A percentile compares a stretch with the other conserved stretches of the same genome.
These are phyloP conservation scores for Sebastes reedi DNA, from an alignment of 2,797 vertebrate genomes.

Conservation along the genomic window DNA sequence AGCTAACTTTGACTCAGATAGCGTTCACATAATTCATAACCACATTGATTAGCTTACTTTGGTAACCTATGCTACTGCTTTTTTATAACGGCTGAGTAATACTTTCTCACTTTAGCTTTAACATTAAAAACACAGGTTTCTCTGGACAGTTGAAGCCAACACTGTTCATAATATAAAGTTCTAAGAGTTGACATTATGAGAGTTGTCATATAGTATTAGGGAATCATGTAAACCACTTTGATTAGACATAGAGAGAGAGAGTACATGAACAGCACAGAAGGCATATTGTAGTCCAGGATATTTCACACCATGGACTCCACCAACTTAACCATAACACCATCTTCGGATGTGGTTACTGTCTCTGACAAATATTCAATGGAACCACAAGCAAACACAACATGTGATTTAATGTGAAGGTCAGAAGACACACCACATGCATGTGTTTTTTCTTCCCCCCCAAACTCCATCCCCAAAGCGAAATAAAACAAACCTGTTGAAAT, in stretches of 20 bases:
- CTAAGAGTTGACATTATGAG: too few relatives aligned
- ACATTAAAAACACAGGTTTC: too few relatives aligned
- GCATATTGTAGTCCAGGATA: not conserved
- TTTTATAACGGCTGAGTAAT: too few relatives aligned
- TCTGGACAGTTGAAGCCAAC: too few relatives aligned
- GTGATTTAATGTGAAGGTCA: conserved; percentile 53
- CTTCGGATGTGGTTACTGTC: conserved; percentile 25
- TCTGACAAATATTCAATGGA: conserved; percentile 41
- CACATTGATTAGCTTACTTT: too few relatives aligned
- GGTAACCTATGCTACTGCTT: too few relatives aligned
- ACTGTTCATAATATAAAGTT: too few relatives aligned
- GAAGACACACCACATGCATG: conserved; percentile 33
- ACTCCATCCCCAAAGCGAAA: conserved; percentile 47
- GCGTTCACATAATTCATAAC: too few relatives aligned
- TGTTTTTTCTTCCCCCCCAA: not conserved
- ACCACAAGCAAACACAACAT: conserved; percentile 60
- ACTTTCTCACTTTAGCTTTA: too few relatives aligned
- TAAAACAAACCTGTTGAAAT: conserved; percentile 73
- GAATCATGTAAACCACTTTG: not conserved
- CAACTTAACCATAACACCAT: conserved; percentile 1
- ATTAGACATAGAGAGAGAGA: not conserved
- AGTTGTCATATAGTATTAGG: too few relatives aligned
- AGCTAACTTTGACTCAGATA: too few relatives aligned
- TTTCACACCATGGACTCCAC: conserved; percentile 7
- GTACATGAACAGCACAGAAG: not conserved